Conservation (phyloP, 1,140 invertebrate genomes). For the Listronotus bonariensis region DNA sequence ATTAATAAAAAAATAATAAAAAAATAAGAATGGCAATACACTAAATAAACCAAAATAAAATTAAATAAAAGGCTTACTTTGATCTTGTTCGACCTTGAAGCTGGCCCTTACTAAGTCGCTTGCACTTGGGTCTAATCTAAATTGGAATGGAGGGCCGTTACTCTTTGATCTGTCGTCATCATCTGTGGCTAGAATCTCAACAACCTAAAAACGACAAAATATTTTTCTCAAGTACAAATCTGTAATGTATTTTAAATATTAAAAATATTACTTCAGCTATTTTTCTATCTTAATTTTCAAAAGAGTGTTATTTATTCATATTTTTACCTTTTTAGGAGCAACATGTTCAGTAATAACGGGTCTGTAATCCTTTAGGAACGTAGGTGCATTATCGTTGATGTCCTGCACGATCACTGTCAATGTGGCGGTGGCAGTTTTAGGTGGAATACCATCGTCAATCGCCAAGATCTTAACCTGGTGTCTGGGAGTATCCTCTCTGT, state of each 20-base stretch:
- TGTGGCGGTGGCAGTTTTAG: constrained; percentile 94
- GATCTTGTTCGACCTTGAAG: constrained; percentile 93
- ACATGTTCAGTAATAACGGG: constrained; percentile 91
- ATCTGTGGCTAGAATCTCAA: constrained; percentile 93
- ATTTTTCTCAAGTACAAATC: background rate
- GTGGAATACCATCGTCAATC: constrained; percentile 91
- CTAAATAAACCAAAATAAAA: no score
- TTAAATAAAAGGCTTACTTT: constrained; percentile 72
- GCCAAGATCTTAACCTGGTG: constrained; percentile 95
- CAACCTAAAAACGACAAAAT: constrained; percentile 60
- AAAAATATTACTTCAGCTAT: no score
- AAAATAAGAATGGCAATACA: background rate
- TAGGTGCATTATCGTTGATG: constrained; percentile 94
- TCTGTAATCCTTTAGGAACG: constrained; percentile 85
- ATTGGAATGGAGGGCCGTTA: constrained; percentile 94
- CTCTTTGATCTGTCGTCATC: constrained; percentile 92
- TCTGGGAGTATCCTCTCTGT: constrained; percentile 87
- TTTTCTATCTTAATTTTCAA: no score
- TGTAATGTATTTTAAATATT: no score
- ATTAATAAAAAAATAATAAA: constrained; percentile 13
- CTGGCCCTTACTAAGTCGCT: constrained; percentile 90
- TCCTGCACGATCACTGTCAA: constrained; percentile 94
- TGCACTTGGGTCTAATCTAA: constrained; percentile 88
- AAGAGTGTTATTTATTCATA: no score
- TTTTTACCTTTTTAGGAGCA: constrained; percentile 73